These are phyloP conservation scores for Achroia grisella DNA, from an alignment of 1,140 invertebrate species.

Conservation along the genomic window DNA sequence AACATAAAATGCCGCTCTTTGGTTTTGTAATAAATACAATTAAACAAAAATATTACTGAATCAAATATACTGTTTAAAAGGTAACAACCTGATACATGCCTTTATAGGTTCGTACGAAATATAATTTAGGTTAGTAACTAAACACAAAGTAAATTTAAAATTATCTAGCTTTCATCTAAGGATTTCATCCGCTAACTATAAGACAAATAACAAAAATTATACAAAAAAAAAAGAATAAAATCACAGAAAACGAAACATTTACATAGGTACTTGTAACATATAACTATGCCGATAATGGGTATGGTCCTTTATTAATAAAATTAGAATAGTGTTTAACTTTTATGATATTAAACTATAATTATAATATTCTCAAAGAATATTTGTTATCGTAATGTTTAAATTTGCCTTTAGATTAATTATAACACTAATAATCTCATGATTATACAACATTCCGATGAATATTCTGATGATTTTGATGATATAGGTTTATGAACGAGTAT, in stretches of 20 bases:
- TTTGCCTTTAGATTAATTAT: no score
- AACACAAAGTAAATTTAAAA: not conserved
- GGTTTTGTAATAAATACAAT: slow-evolving; percentile 21
- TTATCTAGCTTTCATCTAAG: slow-evolving; percentile 42
- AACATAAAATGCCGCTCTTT: slow-evolving; percentile 28
- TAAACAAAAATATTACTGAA: not conserved
- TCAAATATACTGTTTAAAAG: slow-evolving; percentile 1
- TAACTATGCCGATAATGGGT: slow-evolving; percentile 1
- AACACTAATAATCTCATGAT: no score
- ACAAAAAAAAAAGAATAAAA: slow-evolving; percentile 39
- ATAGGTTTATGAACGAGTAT: no score
- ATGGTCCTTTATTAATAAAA: not conserved
- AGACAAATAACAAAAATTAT: slow-evolving; percentile 38
- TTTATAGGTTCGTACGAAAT: slow-evolving; percentile 5
- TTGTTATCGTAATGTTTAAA: no score
- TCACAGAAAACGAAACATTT: slow-evolving; percentile 59
- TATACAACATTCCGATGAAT: no score
- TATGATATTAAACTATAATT: no score
- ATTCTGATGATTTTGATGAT: no score
- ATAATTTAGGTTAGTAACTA: not conserved
- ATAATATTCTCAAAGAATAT: no score
- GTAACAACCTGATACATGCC: slow-evolving; percentile 21
- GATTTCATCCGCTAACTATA: slow-evolving; percentile 52
- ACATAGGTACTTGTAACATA: slow-evolving; percentile 16
- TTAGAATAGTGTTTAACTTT: no score